Conservation (phyloP, 2,113 vertebrate genomes). For the Eolophus roseicapilla region DNA sequence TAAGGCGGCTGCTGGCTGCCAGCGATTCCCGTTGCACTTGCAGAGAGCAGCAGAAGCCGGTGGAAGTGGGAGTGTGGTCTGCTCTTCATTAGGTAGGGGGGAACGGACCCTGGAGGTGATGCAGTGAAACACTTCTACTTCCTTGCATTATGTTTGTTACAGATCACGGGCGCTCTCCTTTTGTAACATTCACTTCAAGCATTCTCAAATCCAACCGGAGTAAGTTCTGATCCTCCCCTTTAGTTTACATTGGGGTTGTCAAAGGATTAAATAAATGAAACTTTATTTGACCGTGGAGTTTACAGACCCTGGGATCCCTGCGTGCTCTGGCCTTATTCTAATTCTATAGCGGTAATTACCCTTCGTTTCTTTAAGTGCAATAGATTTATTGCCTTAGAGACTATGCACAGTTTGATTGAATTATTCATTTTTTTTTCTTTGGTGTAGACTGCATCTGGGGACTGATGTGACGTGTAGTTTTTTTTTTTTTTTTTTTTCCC, state of each 20-base stretch:
- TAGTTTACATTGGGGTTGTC: conserved; percentile 68
- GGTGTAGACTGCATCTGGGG: conserved; percentile 85
- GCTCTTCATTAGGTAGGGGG: conserved; percentile 46
- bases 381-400: conserved; percentile 85
- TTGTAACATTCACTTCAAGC: conserved; percentile 37
- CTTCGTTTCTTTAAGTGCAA: conserved; percentile 80
- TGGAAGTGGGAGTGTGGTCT: conserved; percentile 58
- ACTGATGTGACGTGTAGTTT: conserved; percentile 87
- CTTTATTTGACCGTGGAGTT: conserved; percentile 77
- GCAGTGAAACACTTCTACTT: conserved; percentile 57
- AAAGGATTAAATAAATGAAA: conserved; percentile 78
- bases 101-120: conserved; percentile 69
- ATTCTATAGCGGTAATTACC: conserved; percentile 79
- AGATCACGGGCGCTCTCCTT: conserved; percentile 3
- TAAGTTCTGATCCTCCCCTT: conserved; percentile 65
- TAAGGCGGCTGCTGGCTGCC: conserved; percentile 67
- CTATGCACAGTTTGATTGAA: conserved; percentile 84
- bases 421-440: conserved; percentile 88
- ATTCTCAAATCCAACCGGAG: conserved; percentile 34
- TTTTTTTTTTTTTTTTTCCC: conserved; percentile 70
- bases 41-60: conserved; percentile 43
- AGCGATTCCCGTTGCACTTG: conserved; percentile 48
- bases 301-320: conserved; percentile 66
- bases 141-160: conserved; percentile 40
- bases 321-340: conserved; percentile 77